phyloP scores from a whole-genome alignment of 2,113 vertebrate genomes.

The Dicerorhinus sumatrensis region DNA sequence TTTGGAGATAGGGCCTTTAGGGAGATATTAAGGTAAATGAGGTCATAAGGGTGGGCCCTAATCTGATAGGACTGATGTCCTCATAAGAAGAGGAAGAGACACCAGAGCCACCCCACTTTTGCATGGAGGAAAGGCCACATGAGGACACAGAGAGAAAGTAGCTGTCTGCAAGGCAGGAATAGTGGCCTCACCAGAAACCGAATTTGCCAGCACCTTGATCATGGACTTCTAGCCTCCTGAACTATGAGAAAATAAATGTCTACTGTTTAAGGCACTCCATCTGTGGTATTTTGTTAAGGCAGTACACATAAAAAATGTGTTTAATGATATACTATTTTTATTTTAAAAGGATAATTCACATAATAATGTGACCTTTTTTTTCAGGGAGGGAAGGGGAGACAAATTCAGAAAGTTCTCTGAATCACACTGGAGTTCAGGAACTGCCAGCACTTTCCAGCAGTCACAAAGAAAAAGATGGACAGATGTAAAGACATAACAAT shows the following conservation, averaged over 20 bases:
- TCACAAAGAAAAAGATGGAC: neutral
- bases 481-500: neutral
- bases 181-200: neutral
- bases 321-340: neutral
- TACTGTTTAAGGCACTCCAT: neutral
- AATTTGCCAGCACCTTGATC: neutral
- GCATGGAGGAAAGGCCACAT: neutral
- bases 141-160: neutral
- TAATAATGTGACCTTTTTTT: neutral
- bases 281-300: neutral
- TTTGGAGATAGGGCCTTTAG: neutral
- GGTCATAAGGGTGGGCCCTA: neutral
- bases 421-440: neutral
- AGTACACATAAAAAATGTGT: neutral
- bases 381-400: neutral
- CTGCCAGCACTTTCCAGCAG: neutral
- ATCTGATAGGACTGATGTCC: neutral
- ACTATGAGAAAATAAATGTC: neutral
- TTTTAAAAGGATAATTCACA: neutral
- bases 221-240: neutral
- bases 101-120: rapidly evolving
- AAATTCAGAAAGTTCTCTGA: neutral
- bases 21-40: neutral
- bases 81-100: neutral
- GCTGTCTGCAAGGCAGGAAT: neutral